Percentiles rank a stretch among this genome's conserved stretches.
phyloP scores from a whole-genome alignment of 2,888 invertebrate genomes.

The Pharmacophagus antenor region DNA sequence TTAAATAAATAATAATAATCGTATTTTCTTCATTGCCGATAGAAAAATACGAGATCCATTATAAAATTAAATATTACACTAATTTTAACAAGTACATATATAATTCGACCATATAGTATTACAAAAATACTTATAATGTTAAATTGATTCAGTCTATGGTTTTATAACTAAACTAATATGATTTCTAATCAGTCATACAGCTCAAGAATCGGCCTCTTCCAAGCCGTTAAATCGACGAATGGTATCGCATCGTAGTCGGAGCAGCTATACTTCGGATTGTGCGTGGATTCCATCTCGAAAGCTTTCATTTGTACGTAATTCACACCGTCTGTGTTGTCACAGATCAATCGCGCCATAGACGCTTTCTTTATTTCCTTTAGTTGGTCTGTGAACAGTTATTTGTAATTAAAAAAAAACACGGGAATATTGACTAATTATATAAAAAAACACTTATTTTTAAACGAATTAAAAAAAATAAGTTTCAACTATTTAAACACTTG shows the following conservation, averaged over 20 bases:
- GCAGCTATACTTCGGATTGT: conserved; percentile 62
- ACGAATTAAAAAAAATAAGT: too few species aligned
- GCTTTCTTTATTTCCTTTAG: conserved; percentile 88
- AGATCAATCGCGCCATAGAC: conserved; percentile 88
- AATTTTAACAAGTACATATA: too few species aligned
- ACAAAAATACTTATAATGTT: too few species aligned
- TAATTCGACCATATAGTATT: too few species aligned
- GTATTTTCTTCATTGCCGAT: too few species aligned
- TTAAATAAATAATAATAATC: too few species aligned
- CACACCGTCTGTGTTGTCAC: conserved; percentile 88
- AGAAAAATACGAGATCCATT: too few species aligned
- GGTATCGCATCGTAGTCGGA: conserved; percentile 67
- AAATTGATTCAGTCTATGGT: too few species aligned
- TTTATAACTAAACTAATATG: background rate
- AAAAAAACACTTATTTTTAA: too few species aligned
- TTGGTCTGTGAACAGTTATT: conserved; percentile 78
- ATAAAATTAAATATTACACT: too few species aligned
- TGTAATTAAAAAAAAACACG: background rate
- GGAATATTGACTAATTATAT: too few species aligned
- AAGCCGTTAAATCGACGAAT: conserved; percentile 67
- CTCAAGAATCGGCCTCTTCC: conserved; percentile 61
- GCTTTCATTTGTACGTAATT: conserved; percentile 84
- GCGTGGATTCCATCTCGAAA: conserved; percentile 82
- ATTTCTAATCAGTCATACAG: conserved; percentile 41
- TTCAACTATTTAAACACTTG: too few species aligned